phyloP scores from a whole-genome alignment of 2,888 invertebrate species.

The Micoletzkya japonica region DNA sequence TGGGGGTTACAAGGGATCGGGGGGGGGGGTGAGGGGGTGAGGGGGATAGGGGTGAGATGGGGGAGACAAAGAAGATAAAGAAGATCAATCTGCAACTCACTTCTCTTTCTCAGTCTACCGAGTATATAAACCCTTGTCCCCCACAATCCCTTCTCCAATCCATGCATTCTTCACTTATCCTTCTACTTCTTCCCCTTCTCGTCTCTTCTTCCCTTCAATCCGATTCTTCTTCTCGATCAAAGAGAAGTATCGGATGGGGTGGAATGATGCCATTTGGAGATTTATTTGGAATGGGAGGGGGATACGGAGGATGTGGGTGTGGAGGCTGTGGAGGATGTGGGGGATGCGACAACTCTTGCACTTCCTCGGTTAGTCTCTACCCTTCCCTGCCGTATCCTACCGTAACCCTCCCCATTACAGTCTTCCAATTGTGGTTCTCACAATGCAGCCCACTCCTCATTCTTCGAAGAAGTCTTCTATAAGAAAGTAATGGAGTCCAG shows the following conservation, averaged over 20 bases:
- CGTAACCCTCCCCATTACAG: background rate
- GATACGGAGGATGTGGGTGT: background rate
- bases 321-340: slow-evolving; percentile 2
- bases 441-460: background rate
- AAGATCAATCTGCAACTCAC: too few relatives aligned
- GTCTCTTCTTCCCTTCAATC: background rate
- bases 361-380: slow-evolving; percentile 1
- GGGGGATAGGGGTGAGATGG: background rate
- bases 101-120: too few relatives aligned
- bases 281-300: background rate
- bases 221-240: background rate
- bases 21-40: background rate
- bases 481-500: slow-evolving; percentile 8
- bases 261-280: slow-evolving; percentile 19
- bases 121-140: too few relatives aligned
- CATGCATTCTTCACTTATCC: too few relatives aligned
- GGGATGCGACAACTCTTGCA: background rate
- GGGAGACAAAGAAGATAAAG: too few relatives aligned
- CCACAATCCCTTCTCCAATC: too few relatives aligned
- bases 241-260: slow-evolving; percentile 17
- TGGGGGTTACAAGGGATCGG: too few relatives aligned
- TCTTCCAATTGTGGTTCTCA: slow-evolving; percentile 1
- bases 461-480: slow-evolving; percentile 21
- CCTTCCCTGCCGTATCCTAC: background rate
- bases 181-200: background rate